phyloP scores from a whole-genome alignment of 64 coral and sea anemone genomes.

The Hydrozoanthus tunicans region DNA sequence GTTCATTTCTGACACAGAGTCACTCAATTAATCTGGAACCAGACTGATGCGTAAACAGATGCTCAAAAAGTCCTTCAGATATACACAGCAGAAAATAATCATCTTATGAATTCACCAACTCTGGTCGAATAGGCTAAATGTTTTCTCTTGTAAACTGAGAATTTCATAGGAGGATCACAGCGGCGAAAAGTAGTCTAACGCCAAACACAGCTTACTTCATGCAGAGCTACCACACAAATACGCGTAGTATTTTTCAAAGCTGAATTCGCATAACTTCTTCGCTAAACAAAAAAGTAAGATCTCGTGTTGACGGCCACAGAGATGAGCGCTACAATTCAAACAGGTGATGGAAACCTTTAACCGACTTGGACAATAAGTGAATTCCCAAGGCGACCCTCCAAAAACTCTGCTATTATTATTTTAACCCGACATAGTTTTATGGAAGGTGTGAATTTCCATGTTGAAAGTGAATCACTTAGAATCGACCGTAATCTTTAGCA shows the following conservation, averaged over 20 bases:
- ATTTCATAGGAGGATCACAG: background rate
- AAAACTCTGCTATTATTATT: conserved; percentile 16
- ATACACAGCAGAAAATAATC: conserved; percentile 5
- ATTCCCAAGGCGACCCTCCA: conserved; percentile 47
- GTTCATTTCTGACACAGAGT: background rate
- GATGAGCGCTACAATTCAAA: background rate
- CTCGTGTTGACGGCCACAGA: background rate
- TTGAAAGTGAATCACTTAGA: conserved; percentile 15
- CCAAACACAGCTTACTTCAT: background rate
- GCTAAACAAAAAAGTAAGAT: background rate
- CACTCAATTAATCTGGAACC: conserved; percentile 36
- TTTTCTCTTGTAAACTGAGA: background rate
- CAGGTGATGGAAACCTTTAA: conserved; percentile 1
- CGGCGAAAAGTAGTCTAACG: background rate
- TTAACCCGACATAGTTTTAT: background rate
- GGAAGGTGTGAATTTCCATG: conserved; percentile 45
- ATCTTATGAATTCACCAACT: background rate
- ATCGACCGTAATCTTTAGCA: conserved; percentile 5
- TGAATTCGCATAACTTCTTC: background rate
- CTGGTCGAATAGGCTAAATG: background rate
- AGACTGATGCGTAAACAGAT: conserved; percentile 33
- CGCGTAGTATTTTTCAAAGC: conserved; percentile 14
- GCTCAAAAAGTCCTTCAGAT: conserved; percentile 3
- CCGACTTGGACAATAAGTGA: conserved; percentile 11
- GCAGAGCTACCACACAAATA: conserved; percentile 3